phyloP scores from a whole-genome alignment of 2,797 vertebrate genomes.

The Eidolon dupreanum region DNA sequence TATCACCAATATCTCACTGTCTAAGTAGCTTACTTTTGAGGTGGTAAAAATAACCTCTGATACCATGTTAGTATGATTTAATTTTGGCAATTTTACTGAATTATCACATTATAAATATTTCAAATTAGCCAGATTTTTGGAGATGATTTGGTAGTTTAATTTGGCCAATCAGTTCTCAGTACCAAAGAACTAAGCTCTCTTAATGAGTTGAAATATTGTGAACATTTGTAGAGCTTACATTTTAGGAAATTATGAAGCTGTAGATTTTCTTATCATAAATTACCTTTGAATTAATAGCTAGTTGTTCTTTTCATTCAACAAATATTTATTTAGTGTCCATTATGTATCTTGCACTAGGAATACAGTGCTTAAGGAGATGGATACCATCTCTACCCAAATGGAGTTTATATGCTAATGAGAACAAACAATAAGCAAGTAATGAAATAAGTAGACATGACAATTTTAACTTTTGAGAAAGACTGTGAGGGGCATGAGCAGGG shows the following conservation, averaged over 20 bases:
- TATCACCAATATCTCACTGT: not conserved
- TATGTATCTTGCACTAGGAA: not conserved
- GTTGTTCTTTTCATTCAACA: slow-evolving; percentile 18
- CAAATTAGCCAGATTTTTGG: not conserved
- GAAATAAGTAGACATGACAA: slow-evolving; percentile 21
- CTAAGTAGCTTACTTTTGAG: not conserved
- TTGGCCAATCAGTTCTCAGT: not conserved
- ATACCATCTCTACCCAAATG: not conserved
- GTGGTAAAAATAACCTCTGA: not conserved
- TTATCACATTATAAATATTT: slow-evolving; percentile 18
- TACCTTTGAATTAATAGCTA: slow-evolving; percentile 31
- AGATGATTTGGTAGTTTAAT: slow-evolving; percentile 22
- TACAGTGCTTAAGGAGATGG: not conserved
- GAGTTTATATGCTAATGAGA: not conserved
- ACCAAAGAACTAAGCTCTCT: not conserved
- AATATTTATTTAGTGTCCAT: not conserved
- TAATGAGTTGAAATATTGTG: not conserved
- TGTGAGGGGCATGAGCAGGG: not conserved
- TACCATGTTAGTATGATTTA: slow-evolving; percentile 1
- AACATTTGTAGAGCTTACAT: not conserved
- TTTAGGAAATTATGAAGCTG: not conserved
- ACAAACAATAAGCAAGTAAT: not conserved
- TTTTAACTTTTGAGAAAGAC: slow-evolving; percentile 41
- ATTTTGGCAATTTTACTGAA: slow-evolving; percentile 34
- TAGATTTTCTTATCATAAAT: slow-evolving; percentile 29